Conservation (phyloP, 2,113 vertebrate species). For the Erythrocercus mccallii region DNA sequence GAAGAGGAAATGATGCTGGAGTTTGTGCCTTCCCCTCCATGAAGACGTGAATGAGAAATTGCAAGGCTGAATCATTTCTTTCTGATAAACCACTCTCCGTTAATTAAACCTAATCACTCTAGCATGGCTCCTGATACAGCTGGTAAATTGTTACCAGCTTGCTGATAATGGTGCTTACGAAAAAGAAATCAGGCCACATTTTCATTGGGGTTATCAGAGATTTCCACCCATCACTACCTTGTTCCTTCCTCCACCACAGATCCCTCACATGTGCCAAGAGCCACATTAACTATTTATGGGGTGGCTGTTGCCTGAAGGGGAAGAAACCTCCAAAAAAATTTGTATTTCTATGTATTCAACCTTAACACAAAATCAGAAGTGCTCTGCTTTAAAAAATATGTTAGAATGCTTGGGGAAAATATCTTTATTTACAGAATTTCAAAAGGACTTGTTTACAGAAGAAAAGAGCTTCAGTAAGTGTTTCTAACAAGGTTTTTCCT, state of each 20-base stretch:
- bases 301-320: neutral
- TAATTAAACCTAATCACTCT: constrained; percentile 42
- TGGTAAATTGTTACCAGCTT: neutral
- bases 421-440: neutral
- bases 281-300: neutral
- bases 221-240: constrained; percentile 24
- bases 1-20: constrained; percentile 33
- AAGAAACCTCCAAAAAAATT: neutral
- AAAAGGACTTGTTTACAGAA: neutral
- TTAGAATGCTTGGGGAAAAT: neutral
- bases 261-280: neutral
- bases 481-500: neutral
- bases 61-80: constrained; percentile 22
- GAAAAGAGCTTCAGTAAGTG: neutral
- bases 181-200: neutral
- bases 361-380: neutral
- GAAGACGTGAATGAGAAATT: constrained; percentile 19
- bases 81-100: neutral
- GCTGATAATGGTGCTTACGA: neutral
- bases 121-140: neutral
- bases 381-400: neutral
- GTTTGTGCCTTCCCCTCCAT: neutral
- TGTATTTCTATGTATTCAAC: neutral
- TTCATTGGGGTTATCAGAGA: neutral
- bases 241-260: constrained; percentile 35